Evolutionary conservation across 2,888 invertebrate species (phyloP), one percentile per base, ranked within the genome.

Genomic region (Melinaea marsaeus): DNA sequence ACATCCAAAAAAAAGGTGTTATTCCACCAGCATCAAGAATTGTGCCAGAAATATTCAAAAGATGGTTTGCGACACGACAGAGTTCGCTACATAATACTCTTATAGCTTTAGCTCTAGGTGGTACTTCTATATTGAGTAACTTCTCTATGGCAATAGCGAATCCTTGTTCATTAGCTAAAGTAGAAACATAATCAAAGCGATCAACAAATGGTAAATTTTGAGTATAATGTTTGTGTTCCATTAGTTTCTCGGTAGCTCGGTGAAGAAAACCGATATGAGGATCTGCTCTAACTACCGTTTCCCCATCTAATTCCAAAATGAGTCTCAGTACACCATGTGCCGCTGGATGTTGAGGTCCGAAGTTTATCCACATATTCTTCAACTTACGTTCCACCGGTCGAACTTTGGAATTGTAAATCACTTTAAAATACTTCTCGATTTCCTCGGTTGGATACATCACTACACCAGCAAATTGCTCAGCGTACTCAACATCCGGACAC

Each of bases 1-100:
- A 97, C 78, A 96, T 91, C 97, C 97, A 98, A 83, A 98, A 97
- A 76, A 97, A 94, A 0, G 97, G 97, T 1, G 97, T 96, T 71
- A 98, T 94, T 4, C 95, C 97, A 33, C 97, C 97, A 33, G 95
- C 92, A 77, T 98, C 97, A 13, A 98, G 87, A 33, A 95, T 92
- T 66, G 95, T 94, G 0, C 95, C 93, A 0, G 94, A 93, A 55
- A 96, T 82, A 60, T 94, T 95, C 85, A 97, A 92, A 60, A 95
- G 87, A 81, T 98, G 97, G 82, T 97, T 98, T 61, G 95, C 91
- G 58, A 98, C 79, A 57, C 98, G 92, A 61, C 94, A 94, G 13
- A 97, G 81, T 85, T 98, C 97, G 13, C 91, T 92, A 83, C 95
- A 94, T 74, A 97, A 72, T 0, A 94, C 94, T 78, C 97, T 86